Evolutionary conservation across 2,888 invertebrate genomes (phyloP).

Genomic region (Acholoe squamosa): DNA sequence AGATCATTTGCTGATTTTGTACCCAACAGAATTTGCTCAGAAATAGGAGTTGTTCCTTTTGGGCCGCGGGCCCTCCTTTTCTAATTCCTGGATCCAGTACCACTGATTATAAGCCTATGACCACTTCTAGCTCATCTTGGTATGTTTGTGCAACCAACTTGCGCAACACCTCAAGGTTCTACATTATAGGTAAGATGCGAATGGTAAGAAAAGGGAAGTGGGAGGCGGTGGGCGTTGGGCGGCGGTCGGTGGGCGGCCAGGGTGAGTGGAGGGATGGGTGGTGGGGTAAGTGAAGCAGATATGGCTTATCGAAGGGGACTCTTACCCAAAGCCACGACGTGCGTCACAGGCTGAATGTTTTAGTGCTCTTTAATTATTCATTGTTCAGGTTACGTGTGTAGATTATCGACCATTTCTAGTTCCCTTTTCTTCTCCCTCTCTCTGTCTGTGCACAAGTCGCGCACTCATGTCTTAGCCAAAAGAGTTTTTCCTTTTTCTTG

Average conservation of each 20-base stretch:
- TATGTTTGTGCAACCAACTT: too few species aligned
- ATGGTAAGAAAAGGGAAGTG: neutral
- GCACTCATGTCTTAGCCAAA: too few species aligned
- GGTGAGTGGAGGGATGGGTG: neutral
- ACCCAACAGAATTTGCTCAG: too few species aligned
- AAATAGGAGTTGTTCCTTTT: too few species aligned
- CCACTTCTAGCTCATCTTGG: too few species aligned
- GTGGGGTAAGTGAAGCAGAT: neutral
- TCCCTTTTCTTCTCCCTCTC: slow-evolving; percentile 1
- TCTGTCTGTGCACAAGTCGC: neutral
- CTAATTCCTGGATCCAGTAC: too few species aligned
- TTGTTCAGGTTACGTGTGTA: slow-evolving; percentile 20
- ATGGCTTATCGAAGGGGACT: neutral
- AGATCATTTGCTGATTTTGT: too few species aligned
- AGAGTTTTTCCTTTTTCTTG: too few species aligned
- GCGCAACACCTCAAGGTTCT: too few species aligned
- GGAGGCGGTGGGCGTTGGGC: neutral
- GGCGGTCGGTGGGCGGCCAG: neutral
- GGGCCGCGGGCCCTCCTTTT: too few species aligned
- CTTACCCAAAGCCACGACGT: slow-evolving; percentile 20
- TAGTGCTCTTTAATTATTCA: neutral
- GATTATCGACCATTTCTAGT: slow-evolving; percentile 3
- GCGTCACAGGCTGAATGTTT: neutral
- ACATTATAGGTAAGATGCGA: neutral
- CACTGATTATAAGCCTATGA: too few species aligned